Base-by-base conservation (phyloP, 2,113 vertebrate genomes). In the Poeciliopsis prolifica region DNA sequence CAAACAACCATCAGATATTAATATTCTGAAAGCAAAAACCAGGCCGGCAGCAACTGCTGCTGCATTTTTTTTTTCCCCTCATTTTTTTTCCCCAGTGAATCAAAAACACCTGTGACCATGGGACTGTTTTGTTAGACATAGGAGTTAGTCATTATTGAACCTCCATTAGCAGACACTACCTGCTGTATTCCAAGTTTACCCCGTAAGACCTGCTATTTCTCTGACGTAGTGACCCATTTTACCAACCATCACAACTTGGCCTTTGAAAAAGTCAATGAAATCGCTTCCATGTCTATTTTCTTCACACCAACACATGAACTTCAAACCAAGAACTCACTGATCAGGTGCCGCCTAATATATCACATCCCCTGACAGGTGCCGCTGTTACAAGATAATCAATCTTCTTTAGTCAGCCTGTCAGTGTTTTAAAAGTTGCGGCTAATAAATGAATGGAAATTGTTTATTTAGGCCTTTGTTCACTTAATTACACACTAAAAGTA, bases 341-440 rank as follows among this genome's bases (percentile, higher is more conserved):
- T 71, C 14, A 42, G 24, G 10, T 61, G 15, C 60, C 13, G 17
- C 35, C 35, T 71, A 61, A 61, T 71, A 42, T 28, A 61, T 71
- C 70, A 22, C 58, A 61, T 61, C 33, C 33, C 58, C 37, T 62
- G 26, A 30, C 58, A 61, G 37, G 60, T 42, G 35, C 15, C 58
- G 28, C 22, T 29, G 35, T 42, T 62, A 44, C n/a, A 29, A 44
- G 37, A 62, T 30, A 29, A 62, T 72, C 60, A 62, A 72, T 44
- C 35, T 72, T 72, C 5, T 44, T 62, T 28, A 62, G 11, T 30
- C 42, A 26, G 62, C 70, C 35, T 61, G 58, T 72, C 35, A 44
- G 58, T 17, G 9, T 22, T 44, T 72, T 72, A 44, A 42, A 44
- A 42, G 10, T 30, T 62, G 60, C 42, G 5, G 4, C n/a, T 72